Conservation (phyloP, 2,888 invertebrate genomes). For the Agrenia bidenticulata region DNA sequence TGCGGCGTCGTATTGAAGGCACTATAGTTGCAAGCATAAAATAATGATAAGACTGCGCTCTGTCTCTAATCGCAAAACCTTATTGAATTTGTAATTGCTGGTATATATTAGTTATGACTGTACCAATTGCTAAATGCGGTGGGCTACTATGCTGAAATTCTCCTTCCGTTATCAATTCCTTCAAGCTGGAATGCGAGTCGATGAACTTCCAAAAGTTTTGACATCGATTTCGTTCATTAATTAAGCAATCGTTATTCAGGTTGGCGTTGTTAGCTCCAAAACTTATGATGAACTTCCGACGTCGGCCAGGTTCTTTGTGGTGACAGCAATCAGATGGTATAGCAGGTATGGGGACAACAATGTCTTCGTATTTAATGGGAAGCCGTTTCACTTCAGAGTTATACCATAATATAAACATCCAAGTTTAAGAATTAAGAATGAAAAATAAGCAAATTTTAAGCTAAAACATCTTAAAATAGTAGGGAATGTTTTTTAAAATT, state of each 20-base stretch:
- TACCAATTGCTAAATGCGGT: conserved; percentile 9
- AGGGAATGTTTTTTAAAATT: no score
- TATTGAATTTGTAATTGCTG: no score
- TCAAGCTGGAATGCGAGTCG: conserved; percentile 12
- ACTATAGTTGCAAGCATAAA: no score
- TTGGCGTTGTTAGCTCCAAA: conserved; percentile 1
- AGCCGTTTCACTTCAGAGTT: no score
- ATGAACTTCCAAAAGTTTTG: conserved; percentile 24
- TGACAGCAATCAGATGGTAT: conserved; percentile 14
- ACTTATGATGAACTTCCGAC: not conserved
- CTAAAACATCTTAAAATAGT: no score
- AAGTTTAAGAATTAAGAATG: no score
- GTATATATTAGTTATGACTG: not conserved
- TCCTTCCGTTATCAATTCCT: conserved; percentile 12
- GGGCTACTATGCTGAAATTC: conserved; percentile 16
- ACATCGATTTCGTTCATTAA: conserved; percentile 13
- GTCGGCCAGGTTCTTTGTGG: not conserved
- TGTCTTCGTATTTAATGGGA: no score
- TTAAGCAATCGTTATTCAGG: conserved; percentile 5
- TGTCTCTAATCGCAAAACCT: no score
- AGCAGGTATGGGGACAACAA: no score
- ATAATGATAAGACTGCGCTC: no score
- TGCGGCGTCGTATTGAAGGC: not conserved
- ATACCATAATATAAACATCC: no score
- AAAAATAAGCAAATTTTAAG: no score